These are phyloP conservation scores for Diorhabda elongata DNA, from an alignment of 1,140 invertebrate species.

Conservation along the genomic window DNA sequence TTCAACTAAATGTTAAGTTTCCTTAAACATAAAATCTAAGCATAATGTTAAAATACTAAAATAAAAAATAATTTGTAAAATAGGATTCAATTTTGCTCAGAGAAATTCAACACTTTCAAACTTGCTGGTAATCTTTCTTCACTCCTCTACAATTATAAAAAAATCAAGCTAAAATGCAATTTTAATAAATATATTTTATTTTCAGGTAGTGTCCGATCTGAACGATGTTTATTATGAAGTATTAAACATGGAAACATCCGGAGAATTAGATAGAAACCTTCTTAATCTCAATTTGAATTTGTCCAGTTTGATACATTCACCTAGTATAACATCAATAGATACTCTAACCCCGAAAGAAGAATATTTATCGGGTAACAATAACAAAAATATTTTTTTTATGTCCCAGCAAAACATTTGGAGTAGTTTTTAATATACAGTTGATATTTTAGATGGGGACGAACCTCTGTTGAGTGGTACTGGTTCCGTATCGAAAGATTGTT, in stretches of 20 bases:
- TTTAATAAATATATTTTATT: too few relatives aligned
- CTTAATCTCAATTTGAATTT: constrained; percentile 70
- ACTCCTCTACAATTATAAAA: too few relatives aligned
- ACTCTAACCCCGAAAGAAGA: constrained; percentile 74
- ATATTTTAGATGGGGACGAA: constrained; percentile 79
- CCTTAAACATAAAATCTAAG: too few relatives aligned
- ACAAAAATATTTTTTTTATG: not conserved
- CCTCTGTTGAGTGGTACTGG: constrained; percentile 94
- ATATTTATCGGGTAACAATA: constrained; percentile 67
- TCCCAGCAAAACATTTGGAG: not conserved
- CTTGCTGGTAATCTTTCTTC: too few relatives aligned
- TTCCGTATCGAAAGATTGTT: constrained; percentile 93
- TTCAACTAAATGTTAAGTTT: too few relatives aligned
- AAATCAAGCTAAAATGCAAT: too few relatives aligned
- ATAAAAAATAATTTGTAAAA: too few relatives aligned
- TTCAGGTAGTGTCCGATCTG: constrained; percentile 48
- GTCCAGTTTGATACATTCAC: constrained; percentile 67
- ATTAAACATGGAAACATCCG: constrained; percentile 74
- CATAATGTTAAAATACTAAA: too few relatives aligned
- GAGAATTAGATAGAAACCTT: constrained; percentile 75
- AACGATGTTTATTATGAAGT: constrained; percentile 72
- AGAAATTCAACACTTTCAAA: too few relatives aligned
- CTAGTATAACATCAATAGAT: constrained; percentile 68
- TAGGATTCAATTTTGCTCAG: too few relatives aligned
- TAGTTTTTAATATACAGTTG: not conserved